Conservation (phyloP, 2,888 invertebrate genomes). For the Drosophila greeni region DNA sequence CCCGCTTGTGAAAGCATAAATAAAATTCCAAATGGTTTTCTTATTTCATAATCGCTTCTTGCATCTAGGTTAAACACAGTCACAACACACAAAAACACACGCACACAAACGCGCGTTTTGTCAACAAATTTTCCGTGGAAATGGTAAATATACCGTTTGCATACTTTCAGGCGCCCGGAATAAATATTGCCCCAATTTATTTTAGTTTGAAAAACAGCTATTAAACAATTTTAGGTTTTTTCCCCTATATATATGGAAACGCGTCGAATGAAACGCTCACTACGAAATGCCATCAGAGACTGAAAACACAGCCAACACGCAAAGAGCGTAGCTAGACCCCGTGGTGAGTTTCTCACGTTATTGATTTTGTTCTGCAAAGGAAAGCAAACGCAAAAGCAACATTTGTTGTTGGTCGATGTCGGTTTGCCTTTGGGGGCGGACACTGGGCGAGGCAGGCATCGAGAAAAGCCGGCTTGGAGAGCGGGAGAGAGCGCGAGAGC, state of each 20-base stretch:
- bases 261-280: conserved; percentile 36
- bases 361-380: conserved; percentile 57
- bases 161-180: neutral
- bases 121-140: conserved; percentile 1
- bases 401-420: conserved; percentile 36
- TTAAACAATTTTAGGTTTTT: conserved; percentile 14
- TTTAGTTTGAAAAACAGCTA: conserved; percentile 9
- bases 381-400: conserved; percentile 38
- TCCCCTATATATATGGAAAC: conserved; percentile 3
- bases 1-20: conserved; percentile 2
- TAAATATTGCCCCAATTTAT: neutral
- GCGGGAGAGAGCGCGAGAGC: conserved; percentile 11
- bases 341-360: conserved; percentile 57
- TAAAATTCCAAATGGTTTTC: conserved; percentile 41
- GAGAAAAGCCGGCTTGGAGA: conserved; percentile 59
- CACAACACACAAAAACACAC: conserved; percentile 2
- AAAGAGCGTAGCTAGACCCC: conserved; percentile 8
- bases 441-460: conserved; percentile 19
- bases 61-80: conserved; percentile 41
- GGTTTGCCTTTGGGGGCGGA: conserved; percentile 10
- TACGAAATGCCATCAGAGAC: conserved; percentile 65
- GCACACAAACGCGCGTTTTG: neutral
- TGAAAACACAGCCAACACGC: conserved; percentile 29
- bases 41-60: conserved; percentile 65
- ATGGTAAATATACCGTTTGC: neutral